Evolutionary conservation across 2,113 vertebrate genomes (phyloP).

Genomic region (Ammodytes dubius): DNA sequence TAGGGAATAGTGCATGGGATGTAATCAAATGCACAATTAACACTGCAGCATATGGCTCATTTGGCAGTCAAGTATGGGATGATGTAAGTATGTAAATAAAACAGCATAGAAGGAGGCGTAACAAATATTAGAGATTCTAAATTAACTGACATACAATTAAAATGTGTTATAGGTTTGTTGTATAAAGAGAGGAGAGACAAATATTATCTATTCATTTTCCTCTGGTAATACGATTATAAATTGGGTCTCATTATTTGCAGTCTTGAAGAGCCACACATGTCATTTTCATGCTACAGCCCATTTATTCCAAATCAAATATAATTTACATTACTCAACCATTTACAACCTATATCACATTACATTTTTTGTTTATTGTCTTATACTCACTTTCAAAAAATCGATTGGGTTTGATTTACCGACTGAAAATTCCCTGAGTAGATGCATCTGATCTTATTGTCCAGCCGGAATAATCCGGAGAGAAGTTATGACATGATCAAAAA

Average conservation of each 20-base stretch:
- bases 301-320: background rate
- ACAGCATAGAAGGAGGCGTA: background rate
- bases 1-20: constrained; percentile 53
- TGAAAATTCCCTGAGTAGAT: background rate
- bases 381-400: background rate
- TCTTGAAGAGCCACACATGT: background rate
- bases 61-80: constrained; percentile 48
- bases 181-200: background rate
- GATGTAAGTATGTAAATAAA: constrained; percentile 40
- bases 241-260: background rate
- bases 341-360: background rate
- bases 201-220: background rate
- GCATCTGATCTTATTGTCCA: background rate
- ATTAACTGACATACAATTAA: background rate
- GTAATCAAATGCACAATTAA: constrained; percentile 72
- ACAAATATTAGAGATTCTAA: background rate
- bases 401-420: background rate
- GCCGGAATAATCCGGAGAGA: background rate
- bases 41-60: constrained; percentile 64
- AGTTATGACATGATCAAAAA: background rate
- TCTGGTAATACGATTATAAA: background rate
- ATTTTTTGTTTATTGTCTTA: background rate
- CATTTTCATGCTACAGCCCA: background rate
- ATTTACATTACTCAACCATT: background rate
- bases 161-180: background rate